Conservation (phyloP, 2,888 invertebrate genomes). For the Zhuqinia jingwanae region DNA sequence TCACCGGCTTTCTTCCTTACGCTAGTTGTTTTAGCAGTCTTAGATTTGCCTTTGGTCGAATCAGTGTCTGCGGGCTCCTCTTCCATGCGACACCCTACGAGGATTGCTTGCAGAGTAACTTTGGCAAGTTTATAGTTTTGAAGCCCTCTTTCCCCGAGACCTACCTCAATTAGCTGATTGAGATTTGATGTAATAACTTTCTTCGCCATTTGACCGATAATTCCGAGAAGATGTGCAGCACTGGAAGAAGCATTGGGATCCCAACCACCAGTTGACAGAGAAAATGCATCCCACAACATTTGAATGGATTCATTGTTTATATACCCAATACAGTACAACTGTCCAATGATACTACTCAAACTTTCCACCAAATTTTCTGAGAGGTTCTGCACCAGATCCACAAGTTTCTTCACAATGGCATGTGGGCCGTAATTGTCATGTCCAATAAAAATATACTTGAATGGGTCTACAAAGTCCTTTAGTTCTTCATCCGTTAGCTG, state of each 20-base stretch:
- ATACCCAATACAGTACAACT: constrained; percentile 59
- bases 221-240: constrained; percentile 75
- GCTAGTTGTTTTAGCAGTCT: not conserved
- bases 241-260: constrained; percentile 60
- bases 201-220: constrained; percentile 68
- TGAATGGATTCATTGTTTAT: constrained; percentile 62
- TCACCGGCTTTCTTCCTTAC: constrained; percentile 11
- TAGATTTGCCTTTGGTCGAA: constrained; percentile 39
- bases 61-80: constrained; percentile 48
- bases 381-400: constrained; percentile 63
- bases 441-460: constrained; percentile 71
- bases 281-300: constrained; percentile 76
- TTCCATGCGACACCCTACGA: constrained; percentile 72
- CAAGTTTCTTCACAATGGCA: constrained; percentile 60
- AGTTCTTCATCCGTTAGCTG: constrained; percentile 68
- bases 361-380: constrained; percentile 69
- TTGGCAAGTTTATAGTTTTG: constrained; percentile 73
- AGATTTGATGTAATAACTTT: constrained; percentile 74
- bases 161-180: constrained; percentile 70
- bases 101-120: constrained; percentile 75
- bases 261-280: constrained; percentile 67
- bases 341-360: constrained; percentile 70
- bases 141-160: constrained; percentile 71
- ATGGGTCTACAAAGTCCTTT: constrained; percentile 64
- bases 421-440: constrained; percentile 28